phyloP scores from a whole-genome alignment of 2,113 vertebrate genomes.

The Siniperca knerii region DNA sequence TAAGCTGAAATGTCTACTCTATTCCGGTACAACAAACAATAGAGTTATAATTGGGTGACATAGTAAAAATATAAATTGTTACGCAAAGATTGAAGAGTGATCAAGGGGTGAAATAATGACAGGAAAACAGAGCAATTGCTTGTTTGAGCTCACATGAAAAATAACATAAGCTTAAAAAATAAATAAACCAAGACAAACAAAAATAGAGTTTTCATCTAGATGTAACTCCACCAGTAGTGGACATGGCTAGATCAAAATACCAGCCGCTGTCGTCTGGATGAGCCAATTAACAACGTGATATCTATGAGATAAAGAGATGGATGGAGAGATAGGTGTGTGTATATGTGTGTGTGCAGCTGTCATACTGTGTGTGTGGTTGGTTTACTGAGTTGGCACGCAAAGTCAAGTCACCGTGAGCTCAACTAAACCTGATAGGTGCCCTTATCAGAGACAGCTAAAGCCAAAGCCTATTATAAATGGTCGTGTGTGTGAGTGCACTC shows the following conservation, averaged over 20 bases:
- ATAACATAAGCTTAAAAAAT: not conserved
- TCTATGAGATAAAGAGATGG: constrained; percentile 45
- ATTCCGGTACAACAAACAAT: constrained; percentile 47
- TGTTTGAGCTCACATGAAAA: not conserved
- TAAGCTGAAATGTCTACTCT: constrained; percentile 50
- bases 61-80: not conserved
- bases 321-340: constrained; percentile 9
- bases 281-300: constrained; percentile 49
- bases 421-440: constrained; percentile 67
- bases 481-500: constrained; percentile 11
- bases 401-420: constrained; percentile 57
- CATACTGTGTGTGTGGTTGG: constrained; percentile 40
- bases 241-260: constrained; percentile 30
- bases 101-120: not conserved
- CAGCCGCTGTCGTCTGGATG: not conserved
- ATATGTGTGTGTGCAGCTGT: not conserved
- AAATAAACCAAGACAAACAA: not conserved
- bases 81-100: not conserved
- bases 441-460: constrained; percentile 65
- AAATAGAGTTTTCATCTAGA: not conserved
- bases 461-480: constrained; percentile 62
- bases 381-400: constrained; percentile 67
- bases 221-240: not conserved
- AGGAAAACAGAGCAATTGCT: not conserved
- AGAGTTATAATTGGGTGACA: not conserved